phyloP scores from a whole-genome alignment of 2,797 vertebrate genomes.

The Dermochelys coriacea region DNA sequence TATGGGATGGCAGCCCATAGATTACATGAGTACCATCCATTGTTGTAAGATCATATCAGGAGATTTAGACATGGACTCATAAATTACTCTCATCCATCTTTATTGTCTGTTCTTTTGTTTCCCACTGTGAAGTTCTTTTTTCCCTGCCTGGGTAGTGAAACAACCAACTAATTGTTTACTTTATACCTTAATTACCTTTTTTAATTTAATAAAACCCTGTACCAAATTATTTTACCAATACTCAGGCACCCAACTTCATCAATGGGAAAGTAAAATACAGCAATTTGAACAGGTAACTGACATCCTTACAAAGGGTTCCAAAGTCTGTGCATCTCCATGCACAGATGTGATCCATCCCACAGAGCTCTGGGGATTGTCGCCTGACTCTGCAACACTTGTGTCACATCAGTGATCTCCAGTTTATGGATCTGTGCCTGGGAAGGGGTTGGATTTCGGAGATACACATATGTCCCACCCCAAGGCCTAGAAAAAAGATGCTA shows the following conservation, averaged over 20 bases:
- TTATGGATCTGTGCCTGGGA: background rate
- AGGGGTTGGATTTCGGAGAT: background rate
- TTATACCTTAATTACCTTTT: background rate
- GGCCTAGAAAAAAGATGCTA: background rate
- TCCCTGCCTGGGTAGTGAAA: background rate
- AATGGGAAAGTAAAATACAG: background rate
- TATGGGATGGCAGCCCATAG: background rate
- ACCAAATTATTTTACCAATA: background rate
- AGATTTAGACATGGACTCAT: background rate
- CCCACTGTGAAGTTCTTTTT: background rate
- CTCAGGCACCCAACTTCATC: background rate
- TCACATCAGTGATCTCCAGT: background rate
- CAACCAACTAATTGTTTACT: background rate
- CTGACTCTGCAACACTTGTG: background rate
- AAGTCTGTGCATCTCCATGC: background rate
- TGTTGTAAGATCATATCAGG: background rate
- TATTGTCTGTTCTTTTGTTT: background rate
- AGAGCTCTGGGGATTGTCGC: background rate
- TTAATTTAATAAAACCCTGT: background rate
- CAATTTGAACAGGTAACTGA: background rate
- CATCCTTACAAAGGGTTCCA: background rate
- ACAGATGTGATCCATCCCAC: background rate
- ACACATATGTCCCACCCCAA: background rate
- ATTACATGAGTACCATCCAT: background rate
- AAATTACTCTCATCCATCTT: background rate